Base-by-base conservation (phyloP, 2,888 invertebrate genomes). In the Lepidonotus clava region DNA sequence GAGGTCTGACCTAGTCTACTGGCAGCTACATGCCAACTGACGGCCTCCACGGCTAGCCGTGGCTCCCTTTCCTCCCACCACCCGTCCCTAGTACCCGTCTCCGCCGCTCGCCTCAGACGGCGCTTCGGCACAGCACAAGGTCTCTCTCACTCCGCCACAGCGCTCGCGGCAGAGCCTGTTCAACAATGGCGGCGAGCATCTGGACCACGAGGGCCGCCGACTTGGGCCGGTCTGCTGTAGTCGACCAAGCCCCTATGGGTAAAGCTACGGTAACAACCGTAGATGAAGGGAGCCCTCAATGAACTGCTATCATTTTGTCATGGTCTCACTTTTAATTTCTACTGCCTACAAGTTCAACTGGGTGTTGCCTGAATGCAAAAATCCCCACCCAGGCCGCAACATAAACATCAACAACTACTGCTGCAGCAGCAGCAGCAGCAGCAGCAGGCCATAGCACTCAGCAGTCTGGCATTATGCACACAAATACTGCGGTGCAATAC, bases 101-200 rank as follows among this genome's bases (percentile, higher is more conserved):
- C 71, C 71, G 71, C 71, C 38, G 38, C 71, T 36, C 71, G n/a
- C 71, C 71, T 32, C 67, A 28, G 34, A 32, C 11, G 71, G 71
- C 71, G 71, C 71, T 36, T 34, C 71, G 18, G 71, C 38, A 38
- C 71, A n/a, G 71, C 71, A 6, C 34, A 18, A 71, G 38, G 8
- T 36, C 71, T 1, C 21, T 6, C 11, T 5, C 21, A 1, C 4
- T 34, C 71, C 71, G 71, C 36, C 0, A 38, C 71, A 38, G 71
- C 71, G 71, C 71, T 71, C 1, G 71, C 71, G 14, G 71, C 71
- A 24, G n/a, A n/a, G n/a, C n/a, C n/a, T n/a, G 28, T 11, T 1
- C 71, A 71, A 71, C 71, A 71, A 71, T 71, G 71, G 71, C 71
- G 71, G 32, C 71, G 21, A 24, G 34, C 36, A 38, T 71, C 36